Base-by-base conservation (phyloP, 2,113 vertebrate species). In the Xiphias gladius region DNA sequence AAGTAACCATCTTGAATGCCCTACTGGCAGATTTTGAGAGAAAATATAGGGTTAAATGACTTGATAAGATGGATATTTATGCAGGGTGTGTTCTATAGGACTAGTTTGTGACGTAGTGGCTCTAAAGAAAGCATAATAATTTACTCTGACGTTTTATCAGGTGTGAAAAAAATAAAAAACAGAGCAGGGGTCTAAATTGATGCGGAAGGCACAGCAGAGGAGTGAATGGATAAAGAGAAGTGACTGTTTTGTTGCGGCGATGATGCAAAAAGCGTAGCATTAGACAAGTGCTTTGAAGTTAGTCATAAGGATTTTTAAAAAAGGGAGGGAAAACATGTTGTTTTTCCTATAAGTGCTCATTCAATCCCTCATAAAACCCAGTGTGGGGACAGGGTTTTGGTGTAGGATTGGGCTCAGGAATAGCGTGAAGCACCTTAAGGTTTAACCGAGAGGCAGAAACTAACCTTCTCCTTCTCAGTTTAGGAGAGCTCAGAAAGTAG, bases 401-500 rank as follows among this genome's bases (percentile, higher is more conserved):
- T 79, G 84, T 50, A 82, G 85, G 87, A 82, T 57, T 70, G 66
- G 48, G 58, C 32, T 66, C 17, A 13, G 73, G 65, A 72, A n/a
- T 24, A 75, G 79, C 52, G 39, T 68, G 82, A 85, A 80, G 85
- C 10, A 41, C 39, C 70, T 78, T 63, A 39, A 59, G n/a, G 19
- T 76, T 54, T 57, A 50, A 80, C 72, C 57, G 46, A 57, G 48
- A 76, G 68, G 83, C 80, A 80, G 71, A 76, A 87, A 96, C 94
- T 94, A 89, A 96, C 95, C 95, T 95, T 92, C 93, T 93, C 80
- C 87, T 92, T 92, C 93, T 93, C 87, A 84, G 84, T 90, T 93
- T 94, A 91, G 95, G 92, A 94, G 95, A 94, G 87, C 83, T 93
- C 91, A 95, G 86, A 94, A 94, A 94, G 92, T 86, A 92, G 92